Conservation (phyloP, 2,888 invertebrate genomes). For the Elmis aenea region DNA sequence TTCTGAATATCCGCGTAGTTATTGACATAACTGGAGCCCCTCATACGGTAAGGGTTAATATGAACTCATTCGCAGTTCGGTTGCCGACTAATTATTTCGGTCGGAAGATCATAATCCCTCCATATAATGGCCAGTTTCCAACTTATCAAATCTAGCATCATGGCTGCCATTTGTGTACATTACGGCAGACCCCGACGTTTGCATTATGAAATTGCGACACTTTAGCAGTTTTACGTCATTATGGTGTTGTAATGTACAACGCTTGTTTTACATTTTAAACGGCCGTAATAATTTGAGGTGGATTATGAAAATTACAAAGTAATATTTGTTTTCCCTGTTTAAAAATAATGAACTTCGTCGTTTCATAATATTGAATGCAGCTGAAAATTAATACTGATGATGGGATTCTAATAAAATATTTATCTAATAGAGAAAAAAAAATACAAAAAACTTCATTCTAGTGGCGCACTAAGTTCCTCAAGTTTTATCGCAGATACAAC, state of each 20-base stretch:
- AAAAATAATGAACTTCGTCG: no score
- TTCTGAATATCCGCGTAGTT: slow-evolving; percentile 46
- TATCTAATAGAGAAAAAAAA: no score
- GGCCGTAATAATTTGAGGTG: no score
- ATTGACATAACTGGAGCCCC: slow-evolving; percentile 46
- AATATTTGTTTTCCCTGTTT: not conserved
- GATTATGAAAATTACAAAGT: no score
- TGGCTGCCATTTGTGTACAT: slow-evolving; percentile 44
- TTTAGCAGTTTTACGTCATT: slow-evolving; percentile 20
- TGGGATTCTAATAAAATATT: no score
- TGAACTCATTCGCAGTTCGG: slow-evolving; percentile 46
- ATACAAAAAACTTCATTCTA: no score
- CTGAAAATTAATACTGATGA: no score
- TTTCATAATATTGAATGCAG: no score
- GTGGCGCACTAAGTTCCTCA: no score
- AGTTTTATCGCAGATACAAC: no score
- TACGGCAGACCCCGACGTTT: slow-evolving; percentile 33
- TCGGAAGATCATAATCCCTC: slow-evolving; percentile 49
- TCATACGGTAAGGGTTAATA: slow-evolving; percentile 42
- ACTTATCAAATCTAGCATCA: slow-evolving; percentile 48
- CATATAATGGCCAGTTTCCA: slow-evolving; percentile 48
- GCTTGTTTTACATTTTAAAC: no score
- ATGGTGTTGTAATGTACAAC: no score
- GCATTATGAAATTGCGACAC: slow-evolving; percentile 39
- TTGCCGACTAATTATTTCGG: slow-evolving; percentile 47